Conservation (phyloP, 2,888 invertebrate species). For the Diarsia dahlii region DNA sequence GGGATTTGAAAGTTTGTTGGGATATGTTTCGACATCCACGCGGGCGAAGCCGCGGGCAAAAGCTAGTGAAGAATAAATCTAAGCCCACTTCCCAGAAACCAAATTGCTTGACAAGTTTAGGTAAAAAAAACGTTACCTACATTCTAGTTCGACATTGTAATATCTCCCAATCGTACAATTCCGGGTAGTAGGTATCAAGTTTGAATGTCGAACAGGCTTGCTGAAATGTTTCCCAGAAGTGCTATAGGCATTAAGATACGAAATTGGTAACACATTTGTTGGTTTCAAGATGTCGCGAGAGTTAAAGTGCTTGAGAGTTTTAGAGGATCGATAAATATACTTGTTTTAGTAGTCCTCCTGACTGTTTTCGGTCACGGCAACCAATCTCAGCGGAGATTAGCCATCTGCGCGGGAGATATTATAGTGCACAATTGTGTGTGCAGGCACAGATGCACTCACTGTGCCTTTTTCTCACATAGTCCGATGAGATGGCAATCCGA, state of each 20-base stretch:
- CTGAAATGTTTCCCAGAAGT: conserved; percentile 47
- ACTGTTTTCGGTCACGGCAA: too few relatives aligned
- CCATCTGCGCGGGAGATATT: too few relatives aligned
- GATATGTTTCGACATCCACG: too few relatives aligned
- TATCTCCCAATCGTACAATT: conserved; percentile 43
- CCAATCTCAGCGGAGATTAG: too few relatives aligned
- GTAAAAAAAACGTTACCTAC: neutral
- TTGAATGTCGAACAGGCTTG: conserved; percentile 20
- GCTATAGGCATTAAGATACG: conserved; percentile 21
- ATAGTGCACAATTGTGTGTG: too few relatives aligned
- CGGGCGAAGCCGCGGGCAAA: too few relatives aligned
- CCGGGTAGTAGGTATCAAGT: conserved; percentile 7
- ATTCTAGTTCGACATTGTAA: conserved; percentile 19
- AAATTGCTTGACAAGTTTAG: neutral
- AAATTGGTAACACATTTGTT: conserved; percentile 23
- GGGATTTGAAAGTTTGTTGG: too few relatives aligned
- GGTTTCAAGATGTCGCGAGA: conserved; percentile 14
- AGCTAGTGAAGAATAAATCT: neutral
- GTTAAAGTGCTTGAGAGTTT: neutral
- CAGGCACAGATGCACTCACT: too few relatives aligned
- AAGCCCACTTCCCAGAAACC: neutral
- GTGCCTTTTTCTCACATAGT: too few relatives aligned
- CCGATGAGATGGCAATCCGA: too few relatives aligned
- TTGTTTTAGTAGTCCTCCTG: neutral
- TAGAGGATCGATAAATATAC: neutral